Evolutionary conservation across 2,888 invertebrate species (phyloP).

Genomic region (Chaetoderma sp.): DNA sequence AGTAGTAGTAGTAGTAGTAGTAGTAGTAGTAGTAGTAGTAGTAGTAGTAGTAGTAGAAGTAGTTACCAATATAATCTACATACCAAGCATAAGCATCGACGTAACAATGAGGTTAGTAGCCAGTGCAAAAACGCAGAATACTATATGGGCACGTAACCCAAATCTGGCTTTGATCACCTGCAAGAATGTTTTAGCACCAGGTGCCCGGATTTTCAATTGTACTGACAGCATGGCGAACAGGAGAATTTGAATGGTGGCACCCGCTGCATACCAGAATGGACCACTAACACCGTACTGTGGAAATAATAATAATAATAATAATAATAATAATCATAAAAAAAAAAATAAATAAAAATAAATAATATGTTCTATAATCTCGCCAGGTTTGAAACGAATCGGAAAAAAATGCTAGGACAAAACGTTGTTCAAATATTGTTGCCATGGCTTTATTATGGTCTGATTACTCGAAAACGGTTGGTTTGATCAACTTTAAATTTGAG

Average conservation of each 20-base stretch:
- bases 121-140: constrained; percentile 65
- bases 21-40: no score
- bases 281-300: constrained; percentile 68
- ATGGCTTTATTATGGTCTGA: no score
- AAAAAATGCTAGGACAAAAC: no score
- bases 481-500: no score
- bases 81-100: constrained; percentile 67
- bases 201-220: constrained; percentile 67
- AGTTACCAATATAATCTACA: no score
- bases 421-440: no score
- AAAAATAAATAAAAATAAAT: no score
- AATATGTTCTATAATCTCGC: no score
- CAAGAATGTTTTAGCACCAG: constrained; percentile 69
- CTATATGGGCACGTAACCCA: constrained; percentile 62
- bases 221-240: constrained; percentile 64
- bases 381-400: no score
- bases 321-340: not conserved
- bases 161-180: constrained; percentile 67
- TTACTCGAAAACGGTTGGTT: no score
- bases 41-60: no score
- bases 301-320: constrained; percentile 15
- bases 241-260: constrained; percentile 64
- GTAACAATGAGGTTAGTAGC: constrained; percentile 68
- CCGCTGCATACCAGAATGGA: constrained; percentile 68
- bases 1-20: no score